Evolutionary conservation across 2,888 invertebrate species (phyloP).

Genomic region (Embidobia sp.): DNA sequence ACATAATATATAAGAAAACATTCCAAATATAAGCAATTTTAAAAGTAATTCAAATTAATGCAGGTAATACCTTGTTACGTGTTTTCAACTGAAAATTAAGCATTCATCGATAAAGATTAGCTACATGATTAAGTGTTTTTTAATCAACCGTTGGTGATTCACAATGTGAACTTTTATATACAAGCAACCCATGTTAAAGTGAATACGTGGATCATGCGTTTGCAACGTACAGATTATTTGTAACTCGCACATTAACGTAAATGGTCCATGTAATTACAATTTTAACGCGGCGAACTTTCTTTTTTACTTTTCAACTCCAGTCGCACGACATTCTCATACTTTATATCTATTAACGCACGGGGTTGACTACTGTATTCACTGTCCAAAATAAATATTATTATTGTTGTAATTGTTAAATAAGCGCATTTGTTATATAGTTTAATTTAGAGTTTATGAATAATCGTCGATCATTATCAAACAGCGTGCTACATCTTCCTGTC

Average conservation of each 20-base stretch:
- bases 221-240: too few species aligned
- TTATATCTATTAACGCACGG: slow-evolving; percentile 19
- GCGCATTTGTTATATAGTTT: slow-evolving; percentile 66
- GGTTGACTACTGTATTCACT: slow-evolving; percentile 32
- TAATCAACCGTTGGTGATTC: slow-evolving; percentile 19
- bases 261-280: too few species aligned
- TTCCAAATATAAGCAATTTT: too few species aligned
- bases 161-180: slow-evolving; percentile 6
- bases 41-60: too few species aligned
- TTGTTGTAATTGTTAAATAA: slow-evolving; percentile 64
- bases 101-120: too few species aligned
- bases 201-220: too few species aligned
- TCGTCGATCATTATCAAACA: slow-evolving; percentile 50
- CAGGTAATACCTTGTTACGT: too few species aligned
- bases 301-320: not conserved
- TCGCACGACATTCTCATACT: not conserved
- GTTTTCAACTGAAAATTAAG: too few species aligned
- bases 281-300: too few species aligned
- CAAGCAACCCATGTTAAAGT: too few species aligned
- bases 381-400: slow-evolving; percentile 59
- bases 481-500: slow-evolving; percentile 19
- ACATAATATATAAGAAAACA: too few species aligned
- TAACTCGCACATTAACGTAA: too few species aligned
- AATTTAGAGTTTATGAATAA: slow-evolving; percentile 66
- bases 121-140: slow-evolving; percentile 1